Percentiles rank a stretch among this genome's conserved stretches.
These are phyloP conservation scores for Pantelozetes paolii DNA, from an alignment of 2,888 invertebrate genomes.

Conservation along the genomic window DNA sequence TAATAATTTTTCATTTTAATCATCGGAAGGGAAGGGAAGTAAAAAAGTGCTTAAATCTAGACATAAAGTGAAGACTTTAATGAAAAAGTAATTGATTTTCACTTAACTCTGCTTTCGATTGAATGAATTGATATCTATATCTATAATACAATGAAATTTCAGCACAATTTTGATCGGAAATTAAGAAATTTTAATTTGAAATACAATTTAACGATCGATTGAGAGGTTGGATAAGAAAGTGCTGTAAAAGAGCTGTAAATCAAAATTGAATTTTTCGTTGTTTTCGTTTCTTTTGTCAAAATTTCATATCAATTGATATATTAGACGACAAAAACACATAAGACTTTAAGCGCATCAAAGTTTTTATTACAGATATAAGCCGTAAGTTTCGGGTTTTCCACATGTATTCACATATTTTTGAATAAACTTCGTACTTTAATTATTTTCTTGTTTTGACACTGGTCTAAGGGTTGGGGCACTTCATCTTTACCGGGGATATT, in stretches of 20 bases:
- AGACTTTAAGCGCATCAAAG: background rate
- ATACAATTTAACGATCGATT: background rate
- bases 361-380: background rate
- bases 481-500: no score
- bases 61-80: background rate
- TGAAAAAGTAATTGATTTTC: background rate
- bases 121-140: background rate
- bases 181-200: conserved; percentile 25
- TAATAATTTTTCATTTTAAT: conserved; percentile 8
- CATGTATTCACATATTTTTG: no score
- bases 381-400: no score
- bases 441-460: no score
- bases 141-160: background rate
- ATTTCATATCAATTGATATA: background rate
- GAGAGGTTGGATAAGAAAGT: background rate
- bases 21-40: background rate
- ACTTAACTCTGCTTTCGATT: background rate
- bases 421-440: no score
- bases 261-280: background rate
- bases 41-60: conserved; percentile 5
- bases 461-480: no score
- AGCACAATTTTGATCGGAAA: conserved; percentile 18
- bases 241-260: background rate
- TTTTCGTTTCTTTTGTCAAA: background rate
- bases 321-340: background rate